Evolutionary conservation across 2,797 vertebrate genomes (phyloP).

Genomic region (Pseudochromis fuscus): DNA sequence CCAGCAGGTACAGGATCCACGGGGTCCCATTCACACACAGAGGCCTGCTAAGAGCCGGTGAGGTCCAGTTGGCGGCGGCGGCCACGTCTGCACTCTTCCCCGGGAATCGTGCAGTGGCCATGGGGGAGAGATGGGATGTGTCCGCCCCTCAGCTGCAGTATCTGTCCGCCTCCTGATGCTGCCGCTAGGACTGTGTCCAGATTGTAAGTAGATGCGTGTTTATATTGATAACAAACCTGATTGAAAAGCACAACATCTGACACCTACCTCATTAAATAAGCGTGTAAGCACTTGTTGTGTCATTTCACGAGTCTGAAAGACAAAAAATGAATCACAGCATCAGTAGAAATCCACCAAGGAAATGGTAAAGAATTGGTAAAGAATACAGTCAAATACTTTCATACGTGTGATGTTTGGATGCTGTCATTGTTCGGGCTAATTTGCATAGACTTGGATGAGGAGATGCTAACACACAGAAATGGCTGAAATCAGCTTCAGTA

Average conservation of each 20-base stretch:
- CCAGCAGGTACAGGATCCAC: constrained; percentile 83
- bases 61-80: constrained; percentile 54
- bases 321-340: neutral
- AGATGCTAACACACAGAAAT: constrained; percentile 41
- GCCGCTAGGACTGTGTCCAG: neutral
- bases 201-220: constrained; percentile 1
- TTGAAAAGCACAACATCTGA: neutral
- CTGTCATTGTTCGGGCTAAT: constrained; percentile 14
- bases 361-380: too few species aligned
- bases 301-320: constrained; percentile 30
- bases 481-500: neutral
- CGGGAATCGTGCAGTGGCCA: constrained; percentile 71
- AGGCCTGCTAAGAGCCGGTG: constrained; percentile 43
- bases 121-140: constrained; percentile 25
- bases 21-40: constrained; percentile 79
- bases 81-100: constrained; percentile 59
- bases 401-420: too few species aligned
- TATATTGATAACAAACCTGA: constrained; percentile 5
- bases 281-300: neutral
- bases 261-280: constrained; percentile 19
- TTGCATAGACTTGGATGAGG: constrained; percentile 8
- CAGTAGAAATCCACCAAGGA: too few species aligned
- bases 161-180: neutral
- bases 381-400: too few species aligned
- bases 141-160: neutral